Conservation (phyloP, 2,888 invertebrate species). For the Horisme vitalbata region DNA sequence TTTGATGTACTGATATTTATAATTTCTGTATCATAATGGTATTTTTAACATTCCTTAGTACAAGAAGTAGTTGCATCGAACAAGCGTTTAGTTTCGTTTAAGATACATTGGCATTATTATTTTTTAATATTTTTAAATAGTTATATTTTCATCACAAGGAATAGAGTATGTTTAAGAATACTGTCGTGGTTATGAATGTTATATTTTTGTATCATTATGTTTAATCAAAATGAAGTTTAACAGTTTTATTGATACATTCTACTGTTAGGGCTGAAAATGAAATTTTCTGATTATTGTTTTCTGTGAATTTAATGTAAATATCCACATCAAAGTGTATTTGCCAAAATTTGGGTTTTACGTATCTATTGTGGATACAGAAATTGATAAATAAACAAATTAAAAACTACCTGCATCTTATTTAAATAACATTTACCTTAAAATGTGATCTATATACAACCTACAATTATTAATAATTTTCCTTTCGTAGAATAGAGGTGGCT, state of each 20-base stretch:
- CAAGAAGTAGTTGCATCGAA: constrained; percentile 62
- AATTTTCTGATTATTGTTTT: constrained; percentile 42
- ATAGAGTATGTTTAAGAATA: constrained; percentile 45
- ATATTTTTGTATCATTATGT: constrained; percentile 57
- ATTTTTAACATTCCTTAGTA: constrained; percentile 61
- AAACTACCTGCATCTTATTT: constrained; percentile 38
- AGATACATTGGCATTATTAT: constrained; percentile 44
- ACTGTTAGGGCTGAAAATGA: constrained; percentile 40
- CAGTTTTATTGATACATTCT: constrained; percentile 27
- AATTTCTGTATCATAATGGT: constrained; percentile 81
- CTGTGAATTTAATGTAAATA: constrained; percentile 57
- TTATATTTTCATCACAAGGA: constrained; percentile 55
- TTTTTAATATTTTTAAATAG: constrained; percentile 40
- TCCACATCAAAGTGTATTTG: constrained; percentile 53
- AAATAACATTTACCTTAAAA: no score
- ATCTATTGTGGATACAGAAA: constrained; percentile 82
- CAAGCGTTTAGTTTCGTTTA: constrained; percentile 50
- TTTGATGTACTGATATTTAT: constrained; percentile 66
- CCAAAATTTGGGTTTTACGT: constrained; percentile 64
- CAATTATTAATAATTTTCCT: no score
- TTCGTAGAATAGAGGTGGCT: no score
- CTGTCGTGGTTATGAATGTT: constrained; percentile 44
- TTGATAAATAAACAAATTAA: constrained; percentile 77
- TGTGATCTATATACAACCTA: no score
- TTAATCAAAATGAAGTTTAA: constrained; percentile 33